A percentile compares a stretch with the other conserved stretches of the same genome.
phyloP scores from a whole-genome alignment of 2,113 vertebrate species.

The Carettochelys insculpta region DNA sequence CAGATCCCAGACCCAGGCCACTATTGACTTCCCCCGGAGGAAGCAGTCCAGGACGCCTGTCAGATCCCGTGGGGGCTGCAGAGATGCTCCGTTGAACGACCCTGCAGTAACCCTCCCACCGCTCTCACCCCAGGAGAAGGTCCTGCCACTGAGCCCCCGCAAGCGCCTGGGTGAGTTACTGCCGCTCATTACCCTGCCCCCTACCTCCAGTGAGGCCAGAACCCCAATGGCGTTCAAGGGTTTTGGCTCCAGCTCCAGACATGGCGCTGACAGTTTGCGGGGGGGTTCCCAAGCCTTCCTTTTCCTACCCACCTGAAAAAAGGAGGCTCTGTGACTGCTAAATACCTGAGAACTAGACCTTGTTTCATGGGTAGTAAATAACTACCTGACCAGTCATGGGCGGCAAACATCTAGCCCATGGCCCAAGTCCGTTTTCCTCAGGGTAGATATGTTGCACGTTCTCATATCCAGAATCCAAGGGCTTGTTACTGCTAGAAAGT shows the following conservation, averaged over 20 bases:
- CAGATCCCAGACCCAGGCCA: constrained; percentile 81
- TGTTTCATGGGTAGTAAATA: neutral
- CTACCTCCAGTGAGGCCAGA: neutral
- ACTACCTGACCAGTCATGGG: neutral
- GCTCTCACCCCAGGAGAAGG: neutral
- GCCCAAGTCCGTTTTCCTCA: neutral
- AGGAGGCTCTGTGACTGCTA: neutral
- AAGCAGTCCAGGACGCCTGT: constrained; percentile 66
- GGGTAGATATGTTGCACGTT: neutral
- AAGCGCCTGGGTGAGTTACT: constrained; percentile 88
- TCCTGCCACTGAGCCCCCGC: constrained; percentile 87
- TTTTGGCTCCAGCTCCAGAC: neutral
- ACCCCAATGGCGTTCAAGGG: neutral
- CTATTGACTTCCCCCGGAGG: constrained; percentile 84
- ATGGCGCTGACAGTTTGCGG: neutral
- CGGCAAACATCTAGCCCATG: neutral
- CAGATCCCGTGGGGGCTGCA: neutral
- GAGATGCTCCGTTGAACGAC: neutral
- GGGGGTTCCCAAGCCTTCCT: neutral
- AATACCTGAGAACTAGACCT: neutral
- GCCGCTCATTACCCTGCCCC: neutral
- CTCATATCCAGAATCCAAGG: neutral
- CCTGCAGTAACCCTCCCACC: neutral
- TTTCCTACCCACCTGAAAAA: neutral
- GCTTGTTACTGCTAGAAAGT: neutral